Conservation (phyloP, 2,797 vertebrate species). For the Sitta carolinensis region DNA sequence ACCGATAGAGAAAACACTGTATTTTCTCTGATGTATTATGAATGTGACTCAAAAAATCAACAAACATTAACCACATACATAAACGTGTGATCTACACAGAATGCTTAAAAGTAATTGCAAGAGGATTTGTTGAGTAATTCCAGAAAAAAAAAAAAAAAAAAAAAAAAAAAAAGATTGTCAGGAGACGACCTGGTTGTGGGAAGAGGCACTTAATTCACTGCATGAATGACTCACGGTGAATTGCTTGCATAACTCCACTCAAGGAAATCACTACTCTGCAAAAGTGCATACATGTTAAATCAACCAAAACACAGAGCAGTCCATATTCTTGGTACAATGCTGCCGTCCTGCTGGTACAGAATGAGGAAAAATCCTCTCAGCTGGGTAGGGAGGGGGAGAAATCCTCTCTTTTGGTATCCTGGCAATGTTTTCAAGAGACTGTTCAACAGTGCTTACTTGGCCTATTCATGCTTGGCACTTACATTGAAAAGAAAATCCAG, state of each 20-base stretch:
- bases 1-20: background rate
- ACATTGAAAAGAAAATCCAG: background rate
- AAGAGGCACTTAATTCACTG: conserved; percentile 61
- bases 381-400: background rate
- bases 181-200: conserved; percentile 39
- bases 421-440: background rate
- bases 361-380: background rate
- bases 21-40: background rate
- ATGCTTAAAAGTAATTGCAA: conserved; percentile 38
- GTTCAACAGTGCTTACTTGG: fast-evolving
- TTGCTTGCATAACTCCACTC: conserved; percentile 55
- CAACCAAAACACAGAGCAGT: conserved; percentile 36
- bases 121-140: conserved; percentile 52
- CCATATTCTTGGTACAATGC: conserved; percentile 13
- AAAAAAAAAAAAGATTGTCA: background rate
- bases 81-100: background rate
- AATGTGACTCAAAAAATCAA: background rate
- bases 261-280: conserved; percentile 36
- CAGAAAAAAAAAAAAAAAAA: background rate
- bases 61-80: background rate
- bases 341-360: background rate
- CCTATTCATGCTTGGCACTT: background rate
- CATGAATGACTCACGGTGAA: conserved; percentile 58
- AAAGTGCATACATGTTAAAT: conserved; percentile 53
- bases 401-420: background rate